Evolutionary conservation across 2,113 vertebrate genomes (phyloP).

Genomic region (Etheostoma spectabile): DNA sequence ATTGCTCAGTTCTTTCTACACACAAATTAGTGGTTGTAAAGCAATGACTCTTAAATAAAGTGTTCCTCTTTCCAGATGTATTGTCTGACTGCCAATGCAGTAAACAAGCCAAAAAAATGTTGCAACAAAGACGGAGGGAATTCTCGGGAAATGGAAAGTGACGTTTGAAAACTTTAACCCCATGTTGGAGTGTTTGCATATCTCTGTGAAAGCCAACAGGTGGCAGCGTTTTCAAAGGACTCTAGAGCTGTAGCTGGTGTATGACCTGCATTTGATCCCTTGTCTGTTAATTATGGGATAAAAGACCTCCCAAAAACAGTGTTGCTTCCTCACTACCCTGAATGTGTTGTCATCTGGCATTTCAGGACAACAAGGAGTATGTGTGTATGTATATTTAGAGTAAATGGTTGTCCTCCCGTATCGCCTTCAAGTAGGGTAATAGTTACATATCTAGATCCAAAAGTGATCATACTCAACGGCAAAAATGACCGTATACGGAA

Average conservation of each 20-base stretch:
- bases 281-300: background rate
- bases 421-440: background rate
- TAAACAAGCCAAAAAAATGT: background rate
- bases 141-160: conserved; percentile 18
- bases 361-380: too few species aligned
- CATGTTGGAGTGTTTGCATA: background rate
- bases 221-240: conserved; percentile 11
- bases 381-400: conserved; percentile 13
- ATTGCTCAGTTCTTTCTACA: background rate
- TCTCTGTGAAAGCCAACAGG: conserved; percentile 7
- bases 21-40: background rate
- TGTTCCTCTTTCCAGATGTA: conserved; percentile 35
- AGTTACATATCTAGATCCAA: background rate
- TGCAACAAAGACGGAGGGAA: conserved; percentile 6
- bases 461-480: background rate
- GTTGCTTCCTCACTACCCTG: background rate
- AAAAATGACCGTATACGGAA: background rate
- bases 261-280: background rate
- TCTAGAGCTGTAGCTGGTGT: background rate
- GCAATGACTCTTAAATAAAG: background rate
- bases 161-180: background rate
- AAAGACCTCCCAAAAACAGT: background rate
- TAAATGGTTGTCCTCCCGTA: conserved; percentile 12
- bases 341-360: background rate
- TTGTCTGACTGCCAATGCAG: background rate